Evolutionary conservation across 1,140 invertebrate species (phyloP).

Genomic region (Drosophila chauvacae): DNA sequence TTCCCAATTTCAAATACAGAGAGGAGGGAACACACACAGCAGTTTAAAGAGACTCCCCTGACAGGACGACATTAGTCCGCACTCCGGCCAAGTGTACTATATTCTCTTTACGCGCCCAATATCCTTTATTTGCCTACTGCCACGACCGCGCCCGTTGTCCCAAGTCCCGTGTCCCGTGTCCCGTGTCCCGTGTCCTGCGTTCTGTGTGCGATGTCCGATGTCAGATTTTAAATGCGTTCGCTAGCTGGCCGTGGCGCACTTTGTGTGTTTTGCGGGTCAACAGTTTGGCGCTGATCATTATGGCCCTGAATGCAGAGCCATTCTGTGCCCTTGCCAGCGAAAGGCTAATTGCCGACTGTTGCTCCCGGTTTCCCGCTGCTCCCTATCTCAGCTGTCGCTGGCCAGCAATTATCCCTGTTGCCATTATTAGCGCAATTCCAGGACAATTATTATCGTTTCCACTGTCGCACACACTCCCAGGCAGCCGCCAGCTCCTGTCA

Average conservation of each 20-base stretch:
- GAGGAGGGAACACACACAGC: not conserved
- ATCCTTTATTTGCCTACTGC: conserved; percentile 39
- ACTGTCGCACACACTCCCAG: conserved; percentile 29
- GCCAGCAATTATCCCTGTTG: conserved; percentile 67
- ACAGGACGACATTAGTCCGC: conserved; percentile 14
- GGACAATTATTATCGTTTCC: conserved; percentile 67
- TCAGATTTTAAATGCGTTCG: conserved; percentile 32
- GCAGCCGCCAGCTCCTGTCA: conserved; percentile 8
- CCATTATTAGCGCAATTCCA: conserved; percentile 73
- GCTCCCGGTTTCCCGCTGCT: conserved; percentile 24
- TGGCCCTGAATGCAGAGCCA: conserved; percentile 27
- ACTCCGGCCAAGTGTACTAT: conserved; percentile 20
- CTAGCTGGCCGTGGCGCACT: conserved; percentile 24
- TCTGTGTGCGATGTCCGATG: conserved; percentile 2
- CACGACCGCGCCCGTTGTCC: not conserved
- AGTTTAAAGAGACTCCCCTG: conserved; percentile 15
- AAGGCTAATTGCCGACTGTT: conserved; percentile 57
- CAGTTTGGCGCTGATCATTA: conserved; percentile 56
- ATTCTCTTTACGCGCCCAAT: conserved; percentile 26
- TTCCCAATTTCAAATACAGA: conserved; percentile 12
- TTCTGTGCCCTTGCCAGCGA: conserved; percentile 32
- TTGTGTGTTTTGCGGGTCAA: conserved; percentile 55
- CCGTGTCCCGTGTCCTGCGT: conserved; percentile 3
- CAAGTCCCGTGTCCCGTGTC: not conserved
- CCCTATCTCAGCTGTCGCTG: conserved; percentile 21